phyloP scores from a whole-genome alignment of 2,888 invertebrate genomes.

The Lochmaea crataegi region DNA sequence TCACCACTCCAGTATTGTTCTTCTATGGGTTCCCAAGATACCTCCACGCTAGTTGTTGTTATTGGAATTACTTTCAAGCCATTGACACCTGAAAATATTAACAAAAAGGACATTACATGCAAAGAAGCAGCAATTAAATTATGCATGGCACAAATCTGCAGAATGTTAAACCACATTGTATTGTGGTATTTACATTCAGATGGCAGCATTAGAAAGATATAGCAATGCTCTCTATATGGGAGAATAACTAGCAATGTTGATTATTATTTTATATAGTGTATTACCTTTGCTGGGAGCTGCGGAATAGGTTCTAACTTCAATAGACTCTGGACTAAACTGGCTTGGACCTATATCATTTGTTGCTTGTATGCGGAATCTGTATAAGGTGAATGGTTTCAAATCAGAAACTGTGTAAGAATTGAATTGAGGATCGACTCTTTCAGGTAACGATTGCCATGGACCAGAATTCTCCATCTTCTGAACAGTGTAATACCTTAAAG shows the following conservation, averaged over 20 bases:
- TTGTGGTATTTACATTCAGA: too few species aligned
- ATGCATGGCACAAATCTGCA: too few species aligned
- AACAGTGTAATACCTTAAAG: conserved; percentile 91
- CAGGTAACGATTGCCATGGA: conserved; percentile 86
- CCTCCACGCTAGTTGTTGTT: conserved; percentile 93
- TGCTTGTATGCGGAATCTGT: conserved; percentile 93
- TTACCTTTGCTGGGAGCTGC: conserved; percentile 84
- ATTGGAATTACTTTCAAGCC: conserved; percentile 91
- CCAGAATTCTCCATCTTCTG: conserved; percentile 89
- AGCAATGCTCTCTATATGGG: too few species aligned
- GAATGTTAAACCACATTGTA: neutral
- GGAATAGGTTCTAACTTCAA: conserved; percentile 87
- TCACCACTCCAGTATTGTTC: conserved; percentile 90
- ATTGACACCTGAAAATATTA: conserved; percentile 54
- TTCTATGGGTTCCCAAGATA: conserved; percentile 87
- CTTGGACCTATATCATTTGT: conserved; percentile 97
- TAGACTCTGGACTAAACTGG: conserved; percentile 89
- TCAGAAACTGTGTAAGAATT: conserved; percentile 88
- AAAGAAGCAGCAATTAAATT: too few species aligned
- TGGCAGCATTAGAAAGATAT: too few species aligned
- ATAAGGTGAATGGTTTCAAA: conserved; percentile 88
- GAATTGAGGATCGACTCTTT: conserved; percentile 87
- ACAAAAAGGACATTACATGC: neutral
- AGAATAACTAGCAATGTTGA: too few species aligned
- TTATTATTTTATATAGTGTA: conserved; percentile 66